phyloP scores from a whole-genome alignment of 2,888 invertebrate genomes.

The Empis stercorea region DNA sequence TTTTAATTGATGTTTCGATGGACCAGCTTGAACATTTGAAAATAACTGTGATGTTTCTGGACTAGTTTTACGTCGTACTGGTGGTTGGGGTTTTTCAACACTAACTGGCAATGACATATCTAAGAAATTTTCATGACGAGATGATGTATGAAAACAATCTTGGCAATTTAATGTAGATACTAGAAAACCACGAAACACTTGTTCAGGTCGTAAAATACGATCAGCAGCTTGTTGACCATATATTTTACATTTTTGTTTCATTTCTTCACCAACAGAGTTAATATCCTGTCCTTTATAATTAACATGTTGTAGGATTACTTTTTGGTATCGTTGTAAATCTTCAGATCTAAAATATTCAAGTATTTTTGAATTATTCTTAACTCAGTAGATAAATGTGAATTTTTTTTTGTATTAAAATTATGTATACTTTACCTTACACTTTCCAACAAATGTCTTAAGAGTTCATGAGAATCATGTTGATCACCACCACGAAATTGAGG shows the following conservation, averaged over 20 bases:
- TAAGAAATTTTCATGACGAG: conserved; percentile 82
- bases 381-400: too few relatives aligned
- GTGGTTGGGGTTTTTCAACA: conserved; percentile 59
- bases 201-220: conserved; percentile 67
- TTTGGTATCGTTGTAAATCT: conserved; percentile 66
- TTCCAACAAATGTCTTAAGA: conserved; percentile 80
- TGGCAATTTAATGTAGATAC: conserved; percentile 83
- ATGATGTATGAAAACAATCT: conserved; percentile 76
- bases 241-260: conserved; percentile 65
- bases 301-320: conserved; percentile 63
- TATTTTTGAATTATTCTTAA: too few relatives aligned
- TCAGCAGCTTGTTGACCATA: conserved; percentile 72
- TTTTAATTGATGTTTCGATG: conserved; percentile 45
- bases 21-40: conserved; percentile 15
- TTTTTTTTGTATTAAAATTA: too few relatives aligned
- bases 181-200: conserved; percentile 85
- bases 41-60: conserved; percentile 20
- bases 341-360: conserved; percentile 40
- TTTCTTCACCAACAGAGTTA: conserved; percentile 60
- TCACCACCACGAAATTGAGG: conserved; percentile 86
- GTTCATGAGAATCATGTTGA: conserved; percentile 94
- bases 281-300: conserved; percentile 65
- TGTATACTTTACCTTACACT: conserved; percentile 52
- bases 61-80: conserved; percentile 41
- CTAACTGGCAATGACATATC: conserved; percentile 88